phyloP scores from a whole-genome alignment of 1,140 invertebrate genomes.

The Laupala kohalensis region DNA sequence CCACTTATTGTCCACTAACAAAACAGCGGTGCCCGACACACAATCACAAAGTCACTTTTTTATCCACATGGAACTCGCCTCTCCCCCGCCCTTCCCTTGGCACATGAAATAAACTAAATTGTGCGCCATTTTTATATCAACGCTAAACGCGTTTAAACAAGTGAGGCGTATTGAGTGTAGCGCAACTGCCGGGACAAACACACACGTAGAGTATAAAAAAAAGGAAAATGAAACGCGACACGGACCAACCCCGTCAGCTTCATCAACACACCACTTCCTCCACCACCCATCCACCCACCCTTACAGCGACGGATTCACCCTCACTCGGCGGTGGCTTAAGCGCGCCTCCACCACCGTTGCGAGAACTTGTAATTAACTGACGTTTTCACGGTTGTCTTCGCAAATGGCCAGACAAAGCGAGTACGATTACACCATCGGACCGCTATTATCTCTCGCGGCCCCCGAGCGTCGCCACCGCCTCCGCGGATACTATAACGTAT shows the following conservation, averaged over 20 bases:
- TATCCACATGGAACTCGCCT: neutral
- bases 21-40: neutral
- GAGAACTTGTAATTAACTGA: neutral
- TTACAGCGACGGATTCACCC: no score
- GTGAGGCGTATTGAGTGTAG: neutral
- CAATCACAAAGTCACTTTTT: neutral
- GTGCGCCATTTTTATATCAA: neutral
- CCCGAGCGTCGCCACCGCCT: neutral
- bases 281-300: neutral
- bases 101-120: neutral
- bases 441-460: neutral
- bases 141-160: neutral
- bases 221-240: neutral
- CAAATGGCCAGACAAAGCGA: neutral
- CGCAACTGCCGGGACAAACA: no score
- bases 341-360: no score
- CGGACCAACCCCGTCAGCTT: no score
- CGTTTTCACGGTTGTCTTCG: neutral
- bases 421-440: neutral
- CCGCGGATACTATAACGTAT: neutral
- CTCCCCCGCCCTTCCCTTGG: neutral
- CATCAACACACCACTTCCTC: neutral
- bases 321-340: no score
- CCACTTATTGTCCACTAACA: neutral
- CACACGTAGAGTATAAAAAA: no score